These are phyloP conservation scores for Micrasema minimum DNA, from an alignment of 1,140 invertebrate genomes.

Conservation along the genomic window DNA sequence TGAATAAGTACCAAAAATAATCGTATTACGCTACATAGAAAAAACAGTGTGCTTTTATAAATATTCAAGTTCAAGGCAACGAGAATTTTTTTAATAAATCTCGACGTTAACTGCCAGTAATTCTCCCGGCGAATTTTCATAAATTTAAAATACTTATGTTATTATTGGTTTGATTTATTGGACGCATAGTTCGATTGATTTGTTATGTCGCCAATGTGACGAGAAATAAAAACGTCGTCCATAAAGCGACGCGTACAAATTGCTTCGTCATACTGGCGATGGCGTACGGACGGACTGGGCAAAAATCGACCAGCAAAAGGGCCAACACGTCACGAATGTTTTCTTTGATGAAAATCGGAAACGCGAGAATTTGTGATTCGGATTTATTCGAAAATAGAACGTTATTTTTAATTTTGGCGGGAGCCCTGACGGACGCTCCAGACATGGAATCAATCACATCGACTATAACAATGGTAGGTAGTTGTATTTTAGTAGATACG, in stretches of 20 bases:
- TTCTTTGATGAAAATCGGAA: conserved; percentile 31
- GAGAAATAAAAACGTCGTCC: conserved; percentile 9
- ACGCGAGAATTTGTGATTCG: conserved; percentile 29
- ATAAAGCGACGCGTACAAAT: conserved; percentile 27
- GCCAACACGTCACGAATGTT: not conserved
- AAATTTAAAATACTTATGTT: no score
- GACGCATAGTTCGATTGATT: conserved; percentile 15
- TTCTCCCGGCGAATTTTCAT: no score
- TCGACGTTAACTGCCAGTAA: not conserved
- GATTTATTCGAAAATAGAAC: conserved; percentile 17
- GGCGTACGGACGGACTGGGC: conserved; percentile 9
- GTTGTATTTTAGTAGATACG: no score
- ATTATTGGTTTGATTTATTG: not conserved
- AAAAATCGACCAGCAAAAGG: conserved; percentile 10
- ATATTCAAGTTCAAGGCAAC: conserved; percentile 15
- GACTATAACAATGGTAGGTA: no score
- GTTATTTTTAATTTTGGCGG: conserved; percentile 23
- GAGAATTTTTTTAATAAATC: not conserved
- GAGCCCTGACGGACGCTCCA: conserved; percentile 11
- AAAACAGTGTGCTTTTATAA: no score
- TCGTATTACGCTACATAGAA: no score
- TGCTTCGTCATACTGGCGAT: conserved; percentile 30
- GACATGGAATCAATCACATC: conserved; percentile 26
- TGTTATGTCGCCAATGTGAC: conserved; percentile 4
- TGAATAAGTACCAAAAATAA: no score